Evolutionary conservation across 2,113 vertebrate species (phyloP).

Genomic region (Poeciliopsis prolifica): DNA sequence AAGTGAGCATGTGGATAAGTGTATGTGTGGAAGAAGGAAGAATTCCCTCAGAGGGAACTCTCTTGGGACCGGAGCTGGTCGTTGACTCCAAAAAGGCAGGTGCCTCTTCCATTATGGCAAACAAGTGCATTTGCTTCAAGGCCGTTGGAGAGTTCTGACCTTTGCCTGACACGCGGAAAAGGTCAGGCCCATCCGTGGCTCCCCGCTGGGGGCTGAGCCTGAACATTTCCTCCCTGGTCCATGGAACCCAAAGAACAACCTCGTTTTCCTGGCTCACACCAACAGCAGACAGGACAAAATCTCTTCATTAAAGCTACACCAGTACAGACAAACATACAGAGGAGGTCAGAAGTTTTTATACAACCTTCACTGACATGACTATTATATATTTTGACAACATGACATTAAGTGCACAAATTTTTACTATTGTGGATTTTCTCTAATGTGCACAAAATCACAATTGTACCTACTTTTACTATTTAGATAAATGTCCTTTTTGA

Average conservation of each 20-base stretch:
- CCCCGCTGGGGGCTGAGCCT: slow-evolving; percentile 61
- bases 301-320: not conserved
- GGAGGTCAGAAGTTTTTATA: not conserved
- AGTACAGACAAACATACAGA: not conserved
- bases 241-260: slow-evolving; percentile 43
- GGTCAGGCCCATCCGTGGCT: slow-evolving; percentile 75
- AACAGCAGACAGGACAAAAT: slow-evolving; percentile 1
- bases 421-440: not conserved
- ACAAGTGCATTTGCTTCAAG: slow-evolving; percentile 82
- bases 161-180: slow-evolving; percentile 83
- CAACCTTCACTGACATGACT: not conserved
- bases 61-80: slow-evolving; percentile 65
- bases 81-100: slow-evolving; percentile 64
- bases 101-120: slow-evolving; percentile 79
- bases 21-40: slow-evolving; percentile 34
- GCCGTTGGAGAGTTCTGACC: slow-evolving; percentile 85
- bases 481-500: not conserved
- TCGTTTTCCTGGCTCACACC: slow-evolving; percentile 3
- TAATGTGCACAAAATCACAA: not conserved
- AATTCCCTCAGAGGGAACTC: slow-evolving; percentile 65
- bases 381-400: not conserved
- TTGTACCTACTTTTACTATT: not conserved
- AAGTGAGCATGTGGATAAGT: slow-evolving; percentile 27
- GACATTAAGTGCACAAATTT: not conserved
- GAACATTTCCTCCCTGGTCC: slow-evolving; percentile 60